Evolutionary conservation across 2,888 invertebrate species (phyloP), one percentile per base, ranked within the genome.

Genomic region (Acleris emargana): DNA sequence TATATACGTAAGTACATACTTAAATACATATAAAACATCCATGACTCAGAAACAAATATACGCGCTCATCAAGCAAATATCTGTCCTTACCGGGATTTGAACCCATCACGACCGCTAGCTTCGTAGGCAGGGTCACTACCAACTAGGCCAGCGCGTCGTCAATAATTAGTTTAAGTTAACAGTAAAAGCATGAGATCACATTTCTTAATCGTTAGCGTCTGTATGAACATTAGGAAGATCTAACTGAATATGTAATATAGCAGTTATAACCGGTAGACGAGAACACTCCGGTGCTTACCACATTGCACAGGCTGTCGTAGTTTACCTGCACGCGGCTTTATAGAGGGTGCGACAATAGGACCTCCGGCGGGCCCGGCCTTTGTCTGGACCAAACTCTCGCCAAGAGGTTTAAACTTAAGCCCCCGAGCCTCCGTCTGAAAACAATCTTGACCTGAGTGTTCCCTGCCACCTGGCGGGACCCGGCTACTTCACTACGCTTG

Each of bases 351-450:
- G 74, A 76, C 77, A 74, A 73, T 71, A 68, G 67, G 69, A 69
- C 64, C 69, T 68, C 60, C 64, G 58, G 62, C 62, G 13, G 59
- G 71, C 68, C 60, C 43, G 69, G 72, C 70, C 76, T 82, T 82
- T 82, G 81, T 81, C 72, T 73, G 70, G 69, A 73, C 71, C 67
- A 62, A 68, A 70, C 73, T 72, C 69, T 57, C 58, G 54, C 69
- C 47, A 62, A 73, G 74, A 71, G 73, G 76, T 75, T 82, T 78
- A 73, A 78, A 80, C 76, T 79, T 76, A 79, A 79, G 76, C 78
- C 72, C 71, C 68, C 67, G 7, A 67, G 67, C 74, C 70, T 70
- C 68, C 69, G 74, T 75, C 71, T 71, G 77, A 79, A 82, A 81
- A 81, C 79, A 82, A 79, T 82, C 76, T 79, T 79, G 77, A 81